Base-by-base conservation (phyloP, 2,113 vertebrate genomes). In the Larimichthys crocea region DNA sequence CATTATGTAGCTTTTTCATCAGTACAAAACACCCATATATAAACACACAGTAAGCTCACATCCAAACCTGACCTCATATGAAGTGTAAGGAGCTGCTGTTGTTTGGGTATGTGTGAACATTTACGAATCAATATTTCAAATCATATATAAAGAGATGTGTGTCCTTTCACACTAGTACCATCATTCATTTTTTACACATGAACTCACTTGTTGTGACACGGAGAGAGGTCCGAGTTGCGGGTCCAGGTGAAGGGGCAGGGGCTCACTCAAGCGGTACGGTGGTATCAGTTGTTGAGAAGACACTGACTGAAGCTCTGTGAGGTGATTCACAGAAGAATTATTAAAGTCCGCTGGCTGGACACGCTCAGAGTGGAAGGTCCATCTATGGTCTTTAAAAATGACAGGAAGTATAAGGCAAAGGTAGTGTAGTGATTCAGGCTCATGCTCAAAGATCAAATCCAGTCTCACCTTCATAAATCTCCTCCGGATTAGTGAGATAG, bases 241-340 rank as follows among this genome's bases (percentile, higher is more conserved):
- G 42, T 93, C 92, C 80, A 93, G 82, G 77, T 92, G 92, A 40
- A 90, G 86, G 63, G 90, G 79, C 81, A 88, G 53, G 29, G 89
- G 16, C 60, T 91, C 82, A 10, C 50, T 84, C 80, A 75, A 91
- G 62, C 84, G 87, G 56, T 88, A 92, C 0, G 90, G 91, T 26
- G 75, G 88, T 20, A 89, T 73, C 29, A 91, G 82, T 24, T 91
- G 92, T 49, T 91, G 92, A 56, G 90, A 73, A 35, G 91, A 83
- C 78, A 94, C 85, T n/a, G 89, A 82, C 80, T 94, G 92, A 40
- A 93, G 89, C 83, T 94, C 92, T 3, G 90, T 90, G 55, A 92
- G 82, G 26, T 89, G 88, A 80, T 90, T 91, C 49, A 82, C 65
- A 0, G 88, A 74, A 42, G 87, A 88, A 67, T 76, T 87, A 19